These are phyloP conservation scores for Diplodus sargus DNA, from an alignment of 2,797 vertebrate genomes.

Conservation along the genomic window DNA sequence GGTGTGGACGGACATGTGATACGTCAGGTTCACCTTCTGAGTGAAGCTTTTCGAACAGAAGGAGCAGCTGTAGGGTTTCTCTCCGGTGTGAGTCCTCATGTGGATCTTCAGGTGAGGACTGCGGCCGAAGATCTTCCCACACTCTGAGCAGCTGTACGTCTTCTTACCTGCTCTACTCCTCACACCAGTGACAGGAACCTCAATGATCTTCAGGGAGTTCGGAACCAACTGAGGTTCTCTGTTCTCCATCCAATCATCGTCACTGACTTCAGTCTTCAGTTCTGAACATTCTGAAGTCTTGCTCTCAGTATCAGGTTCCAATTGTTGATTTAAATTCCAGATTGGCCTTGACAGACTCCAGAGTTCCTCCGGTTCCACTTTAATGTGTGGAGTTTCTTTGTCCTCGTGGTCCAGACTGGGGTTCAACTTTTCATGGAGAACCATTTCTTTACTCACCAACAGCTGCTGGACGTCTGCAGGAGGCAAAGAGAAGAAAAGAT, in stretches of 20 bases:
- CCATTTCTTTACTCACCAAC: not conserved
- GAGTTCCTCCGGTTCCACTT: constrained; percentile 18
- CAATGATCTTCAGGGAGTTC: not conserved
- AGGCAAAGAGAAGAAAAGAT: not conserved
- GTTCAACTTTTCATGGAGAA: not conserved
- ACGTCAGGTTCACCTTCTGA: constrained; percentile 26
- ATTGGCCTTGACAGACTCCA: not conserved
- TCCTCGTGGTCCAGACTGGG: not conserved
- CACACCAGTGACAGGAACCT: not conserved
- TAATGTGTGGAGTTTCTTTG: not conserved
- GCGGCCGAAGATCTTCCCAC: constrained; percentile 29
- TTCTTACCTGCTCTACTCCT: not conserved
- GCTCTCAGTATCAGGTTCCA: not conserved
- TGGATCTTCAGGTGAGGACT: constrained; percentile 40
- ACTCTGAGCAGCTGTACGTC: constrained; percentile 23
- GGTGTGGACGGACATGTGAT: constrained; percentile 35
- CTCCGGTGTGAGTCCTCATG: constrained; percentile 31
- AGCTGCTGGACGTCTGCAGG: constrained; percentile 21
- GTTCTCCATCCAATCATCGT: not conserved
- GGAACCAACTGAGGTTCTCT: not conserved
- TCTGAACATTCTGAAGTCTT: not conserved
- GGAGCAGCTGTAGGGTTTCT: constrained; percentile 20
- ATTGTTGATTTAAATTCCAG: not conserved
- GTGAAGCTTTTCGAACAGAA: constrained; percentile 19
- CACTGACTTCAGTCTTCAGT: not conserved